Conservation (phyloP, 2,888 invertebrate genomes). For the Cepaea hortensis region DNA sequence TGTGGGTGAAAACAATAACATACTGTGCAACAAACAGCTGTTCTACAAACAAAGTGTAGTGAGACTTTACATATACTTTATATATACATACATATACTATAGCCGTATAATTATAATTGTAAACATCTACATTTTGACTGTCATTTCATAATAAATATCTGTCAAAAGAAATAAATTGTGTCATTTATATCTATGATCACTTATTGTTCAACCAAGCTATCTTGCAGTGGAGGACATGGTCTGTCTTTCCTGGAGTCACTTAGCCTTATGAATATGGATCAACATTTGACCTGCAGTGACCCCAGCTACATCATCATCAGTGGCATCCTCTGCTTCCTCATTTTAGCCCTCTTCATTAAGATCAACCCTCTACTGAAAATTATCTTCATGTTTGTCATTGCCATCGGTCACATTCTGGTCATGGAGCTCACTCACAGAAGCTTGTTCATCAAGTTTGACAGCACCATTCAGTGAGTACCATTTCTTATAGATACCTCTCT, state of each 20-base stretch:
- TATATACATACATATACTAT: too few species aligned
- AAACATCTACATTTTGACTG: too few species aligned
- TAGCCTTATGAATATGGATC: slow-evolving; percentile 56
- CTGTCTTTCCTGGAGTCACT: slow-evolving; percentile 61
- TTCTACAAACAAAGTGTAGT: too few species aligned
- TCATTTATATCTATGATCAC: not conserved
- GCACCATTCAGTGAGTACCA: slow-evolving; percentile 58
- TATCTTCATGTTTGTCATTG: slow-evolving; percentile 83
- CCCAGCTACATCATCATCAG: slow-evolving; percentile 92
- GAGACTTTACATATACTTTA: too few species aligned
- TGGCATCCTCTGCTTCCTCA: slow-evolving; percentile 88
- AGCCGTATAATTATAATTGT: too few species aligned
- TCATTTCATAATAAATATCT: too few species aligned
- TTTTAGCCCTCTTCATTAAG: slow-evolving; percentile 89
- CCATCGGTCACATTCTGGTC: slow-evolving; percentile 88
- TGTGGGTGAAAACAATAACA: too few species aligned
- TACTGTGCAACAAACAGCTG: too few species aligned
- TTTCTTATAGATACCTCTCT: not conserved
- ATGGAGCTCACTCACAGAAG: slow-evolving; percentile 88
- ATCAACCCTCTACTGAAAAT: slow-evolving; percentile 90
- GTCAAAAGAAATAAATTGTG: not conserved
- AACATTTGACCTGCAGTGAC: slow-evolving; percentile 82
- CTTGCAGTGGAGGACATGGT: slow-evolving; percentile 70
- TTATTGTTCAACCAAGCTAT: slow-evolving; percentile 65
- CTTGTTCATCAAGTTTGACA: slow-evolving; percentile 89